Conservation (phyloP, 1,140 invertebrate species). For the Cyclina sinensis region DNA sequence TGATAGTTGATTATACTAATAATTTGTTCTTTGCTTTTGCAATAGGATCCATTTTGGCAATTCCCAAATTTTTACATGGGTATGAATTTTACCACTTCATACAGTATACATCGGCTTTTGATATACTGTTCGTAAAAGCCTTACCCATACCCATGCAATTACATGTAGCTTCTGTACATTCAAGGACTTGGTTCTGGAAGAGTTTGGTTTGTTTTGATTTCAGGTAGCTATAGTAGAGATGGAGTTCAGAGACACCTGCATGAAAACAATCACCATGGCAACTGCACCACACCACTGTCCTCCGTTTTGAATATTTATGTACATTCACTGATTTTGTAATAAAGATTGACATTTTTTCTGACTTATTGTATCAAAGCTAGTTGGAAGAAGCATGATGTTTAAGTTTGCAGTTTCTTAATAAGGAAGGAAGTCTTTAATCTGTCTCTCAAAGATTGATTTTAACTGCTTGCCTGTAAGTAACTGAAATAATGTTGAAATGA, state of each 20-base stretch:
- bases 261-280: slow-evolving; percentile 30
- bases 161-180: not conserved
- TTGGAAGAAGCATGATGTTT: too few species aligned
- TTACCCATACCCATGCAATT: too few species aligned
- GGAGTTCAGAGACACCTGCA: not conserved
- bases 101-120: too few species aligned
- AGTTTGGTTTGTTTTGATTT: slow-evolving; percentile 39
- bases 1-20: not conserved
- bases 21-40: too few species aligned
- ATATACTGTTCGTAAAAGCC: too few species aligned
- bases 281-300: not conserved
- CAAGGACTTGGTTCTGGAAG: slow-evolving; percentile 8
- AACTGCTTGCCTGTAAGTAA: too few species aligned
- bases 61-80: not conserved
- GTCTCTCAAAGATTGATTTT: too few species aligned
- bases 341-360: not conserved
- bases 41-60: not conserved
- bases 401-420: too few species aligned
- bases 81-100: too few species aligned
- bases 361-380: not conserved
- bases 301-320: not conserved
- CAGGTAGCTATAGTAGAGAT: not conserved
- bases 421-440: too few species aligned
- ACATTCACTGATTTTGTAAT: slow-evolving; percentile 1
- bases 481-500: too few species aligned